phyloP scores from a whole-genome alignment of 2,113 vertebrate genomes.

The Grammomys dolichurus region DNA sequence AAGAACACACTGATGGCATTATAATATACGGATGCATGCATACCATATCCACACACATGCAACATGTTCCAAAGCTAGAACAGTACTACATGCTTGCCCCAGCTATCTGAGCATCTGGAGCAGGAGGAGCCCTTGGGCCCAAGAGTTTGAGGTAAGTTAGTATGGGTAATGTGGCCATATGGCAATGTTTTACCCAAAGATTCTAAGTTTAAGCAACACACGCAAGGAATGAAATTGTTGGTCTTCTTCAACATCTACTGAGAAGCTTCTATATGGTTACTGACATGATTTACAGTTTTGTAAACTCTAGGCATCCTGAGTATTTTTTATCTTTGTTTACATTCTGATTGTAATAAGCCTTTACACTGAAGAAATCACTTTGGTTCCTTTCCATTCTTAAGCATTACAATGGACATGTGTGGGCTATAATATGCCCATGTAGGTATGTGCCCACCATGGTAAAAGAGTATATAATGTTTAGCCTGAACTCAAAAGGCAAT shows the following conservation, averaged over 20 bases:
- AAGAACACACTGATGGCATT: neutral
- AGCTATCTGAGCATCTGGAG: neutral
- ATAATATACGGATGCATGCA: neutral
- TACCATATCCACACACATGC: neutral
- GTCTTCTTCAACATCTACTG: neutral
- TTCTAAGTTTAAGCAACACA: conserved; percentile 15
- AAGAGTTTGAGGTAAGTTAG: neutral
- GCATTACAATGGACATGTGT: neutral
- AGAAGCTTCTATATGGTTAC: conserved; percentile 16
- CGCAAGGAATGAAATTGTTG: neutral
- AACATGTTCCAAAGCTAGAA: neutral
- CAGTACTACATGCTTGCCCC: neutral
- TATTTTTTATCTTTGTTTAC: neutral
- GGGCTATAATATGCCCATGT: neutral
- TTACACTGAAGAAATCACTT: neutral
- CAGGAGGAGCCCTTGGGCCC: neutral
- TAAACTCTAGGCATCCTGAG: neutral
- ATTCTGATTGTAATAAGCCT: conserved; percentile 1
- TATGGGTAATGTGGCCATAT: neutral
- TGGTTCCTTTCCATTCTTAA: neutral
- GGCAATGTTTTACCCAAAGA: neutral
- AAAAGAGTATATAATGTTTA: neutral
- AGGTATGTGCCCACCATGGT: neutral
- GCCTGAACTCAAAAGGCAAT: neutral
- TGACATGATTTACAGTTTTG: neutral